Base-by-base conservation (phyloP, 1,140 invertebrate species). In the Drosophila bifasciata region DNA sequence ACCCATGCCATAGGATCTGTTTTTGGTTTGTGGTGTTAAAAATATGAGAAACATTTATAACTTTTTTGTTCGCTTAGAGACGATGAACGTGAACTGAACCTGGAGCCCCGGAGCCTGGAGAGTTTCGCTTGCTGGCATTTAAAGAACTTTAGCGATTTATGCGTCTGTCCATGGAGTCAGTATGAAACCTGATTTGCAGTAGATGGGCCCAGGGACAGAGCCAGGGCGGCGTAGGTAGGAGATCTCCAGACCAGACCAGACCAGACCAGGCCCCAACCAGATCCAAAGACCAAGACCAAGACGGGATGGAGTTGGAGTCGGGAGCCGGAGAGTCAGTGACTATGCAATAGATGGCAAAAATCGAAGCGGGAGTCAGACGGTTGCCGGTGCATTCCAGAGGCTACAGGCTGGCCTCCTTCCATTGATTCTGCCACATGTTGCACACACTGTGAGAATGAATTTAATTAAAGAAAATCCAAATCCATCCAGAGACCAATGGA, bases 371-470 rank as follows among this genome's bases (percentile, higher is more conserved):
- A 57, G 58, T 46, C 48, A 39, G 40, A 43, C 43, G 73, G 51
- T 55, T 70, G 66, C 43, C 49, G 60, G 58, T 63, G 79, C 79
- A 81, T 85, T 84, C 80, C 76, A 59, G 52, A 21, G 61, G 39
- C 41, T 17, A 51, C 41, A 46, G n/a, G n/a, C n/a, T n/a, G n/a
- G 58, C 19, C 58, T 55, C 50, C 56, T 57, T 36, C 40, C 53
- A 66, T 25, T 55, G 61, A 72, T 68, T 46, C 52, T 69, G 77
- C 81, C 81, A 86, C 81, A 86, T 86, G 81, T 86, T 86, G 81
- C 83, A 86, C 81, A 86, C 77, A 86, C 81, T 86, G 81, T 86
- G 81, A 86, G 81, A 86, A 88, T 88, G 83, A 81, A 88, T 88
- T 86, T 86, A 86, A 86, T 86, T 86, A 86, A 86, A 75, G 83